A percentile compares a stretch with the other conserved stretches of the same genome.
phyloP scores from a whole-genome alignment of 2,797 vertebrate genomes.

The Artibeus jamaicensis region DNA sequence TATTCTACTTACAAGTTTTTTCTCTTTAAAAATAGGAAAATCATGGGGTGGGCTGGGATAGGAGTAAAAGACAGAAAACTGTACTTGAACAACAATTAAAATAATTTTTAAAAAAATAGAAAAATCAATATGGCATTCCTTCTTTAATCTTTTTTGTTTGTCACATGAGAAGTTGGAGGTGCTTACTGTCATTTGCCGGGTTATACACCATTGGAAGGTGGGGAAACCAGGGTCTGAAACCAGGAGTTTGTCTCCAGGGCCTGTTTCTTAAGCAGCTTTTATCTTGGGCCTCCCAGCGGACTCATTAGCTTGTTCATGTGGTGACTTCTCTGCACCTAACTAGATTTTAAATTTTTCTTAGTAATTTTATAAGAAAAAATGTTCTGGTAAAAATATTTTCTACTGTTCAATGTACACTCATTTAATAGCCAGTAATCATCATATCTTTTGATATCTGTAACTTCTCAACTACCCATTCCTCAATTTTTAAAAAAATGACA shows the following conservation, averaged over 20 bases:
- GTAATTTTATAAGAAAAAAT: constrained; percentile 8
- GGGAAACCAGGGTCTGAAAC: background rate
- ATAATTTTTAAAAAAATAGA: background rate
- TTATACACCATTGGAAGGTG: background rate
- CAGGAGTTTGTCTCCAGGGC: background rate
- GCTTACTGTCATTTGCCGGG: background rate
- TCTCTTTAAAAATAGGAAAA: background rate
- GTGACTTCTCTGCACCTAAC: background rate
- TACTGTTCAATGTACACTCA: background rate
- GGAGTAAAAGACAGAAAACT: too few relatives aligned
- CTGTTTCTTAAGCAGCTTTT: background rate
- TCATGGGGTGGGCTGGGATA: too few relatives aligned
- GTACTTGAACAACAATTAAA: too few relatives aligned
- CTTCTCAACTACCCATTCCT: background rate
- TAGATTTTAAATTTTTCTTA: background rate
- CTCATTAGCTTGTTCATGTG: background rate
- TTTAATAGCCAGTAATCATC: background rate
- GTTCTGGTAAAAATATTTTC: background rate
- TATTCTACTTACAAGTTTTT: background rate
- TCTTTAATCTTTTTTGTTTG: background rate
- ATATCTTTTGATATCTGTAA: background rate
- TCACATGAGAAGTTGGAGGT: background rate
- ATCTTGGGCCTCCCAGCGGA: background rate
- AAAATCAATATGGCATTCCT: background rate
- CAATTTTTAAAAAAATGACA: background rate